Base-by-base conservation (phyloP, 2,888 invertebrate species). In the Syrphus vitripennis region DNA sequence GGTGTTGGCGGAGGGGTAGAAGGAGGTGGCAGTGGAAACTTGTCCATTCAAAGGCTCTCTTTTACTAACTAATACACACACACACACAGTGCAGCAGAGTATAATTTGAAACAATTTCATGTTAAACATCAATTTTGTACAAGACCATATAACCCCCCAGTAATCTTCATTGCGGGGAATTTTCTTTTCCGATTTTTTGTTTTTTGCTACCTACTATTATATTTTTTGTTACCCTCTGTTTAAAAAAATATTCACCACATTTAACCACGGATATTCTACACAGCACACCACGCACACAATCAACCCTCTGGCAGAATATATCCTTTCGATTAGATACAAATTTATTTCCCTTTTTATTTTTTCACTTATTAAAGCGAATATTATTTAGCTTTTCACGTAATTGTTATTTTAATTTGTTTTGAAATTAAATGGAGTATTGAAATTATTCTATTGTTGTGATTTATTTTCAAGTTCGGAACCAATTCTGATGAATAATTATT, bases 401-500 rank as follows among this genome's bases (percentile, higher is more conserved):
- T 37, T 14, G 16, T 37, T 29, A 24, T 26, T 14, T 24, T 70
- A 10, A n/a, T 65, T 40, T 26, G 70, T 26, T 63, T 74, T 45
- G 21, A 63, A 19, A 1, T 67, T 70, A 37, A 80, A 42, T 61
- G 24, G 12, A 37, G 59, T 29, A 40, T 21, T 71, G 26, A 48
- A 9, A 45, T 31, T 65, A 14, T 31, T 37, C 3, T n/a, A 14
- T 45, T 19, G 7, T 40, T 14, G 65, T 63, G 65, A 61, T 53
- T 59, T 76, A 65, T 67, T 71, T 59, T 53, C 48, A 79, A 67
- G 31, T 29, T 48, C 21, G 34, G 40, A 48, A 50, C 45, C 48
- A 71, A 65, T 80, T 76, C 57, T n/a, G 48, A 55, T 80, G 76
- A 31, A 76, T 79, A 75, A 70, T 75, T 50, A 57, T 80, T 79